Evolutionary conservation across 2,797 vertebrate species (phyloP).

Genomic region (Phoxinus dragarum): DNA sequence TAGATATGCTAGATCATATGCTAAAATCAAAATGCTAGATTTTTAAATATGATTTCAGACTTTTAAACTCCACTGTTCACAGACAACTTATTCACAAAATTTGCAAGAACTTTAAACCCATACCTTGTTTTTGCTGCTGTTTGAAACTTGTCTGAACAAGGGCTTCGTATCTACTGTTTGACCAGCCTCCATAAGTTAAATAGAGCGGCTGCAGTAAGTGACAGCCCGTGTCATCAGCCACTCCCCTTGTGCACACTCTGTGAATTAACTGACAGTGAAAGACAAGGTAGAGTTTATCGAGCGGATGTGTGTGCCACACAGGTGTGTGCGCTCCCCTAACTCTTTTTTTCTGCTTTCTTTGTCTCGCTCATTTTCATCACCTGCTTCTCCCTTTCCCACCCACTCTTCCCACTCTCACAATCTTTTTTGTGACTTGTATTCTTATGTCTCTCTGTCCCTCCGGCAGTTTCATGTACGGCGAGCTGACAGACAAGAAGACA

Average conservation of each 20-base stretch:
- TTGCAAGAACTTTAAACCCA: neutral
- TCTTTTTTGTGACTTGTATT: slow-evolving; percentile 4
- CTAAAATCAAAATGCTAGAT: neutral
- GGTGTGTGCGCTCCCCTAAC: slow-evolving; percentile 49
- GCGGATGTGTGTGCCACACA: slow-evolving; percentile 52
- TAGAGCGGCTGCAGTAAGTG: slow-evolving; percentile 37
- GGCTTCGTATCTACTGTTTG: slow-evolving; percentile 44
- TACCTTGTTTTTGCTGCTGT: neutral
- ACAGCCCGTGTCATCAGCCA: slow-evolving; percentile 55
- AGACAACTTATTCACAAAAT: neutral
- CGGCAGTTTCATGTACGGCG: slow-evolving; percentile 96
- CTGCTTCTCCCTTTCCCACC: slow-evolving; percentile 66
- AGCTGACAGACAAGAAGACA: slow-evolving; percentile 95
- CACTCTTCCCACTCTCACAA: slow-evolving; percentile 68
- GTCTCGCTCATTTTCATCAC: slow-evolving; percentile 32
- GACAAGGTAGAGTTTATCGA: slow-evolving; percentile 47
- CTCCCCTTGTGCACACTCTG: slow-evolving; percentile 33
- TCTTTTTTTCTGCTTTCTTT: slow-evolving; percentile 53
- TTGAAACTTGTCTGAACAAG: neutral
- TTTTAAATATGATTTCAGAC: neutral
- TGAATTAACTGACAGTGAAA: slow-evolving; percentile 62
- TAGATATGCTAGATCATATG: too few species aligned
- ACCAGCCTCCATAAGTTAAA: slow-evolving; percentile 45
- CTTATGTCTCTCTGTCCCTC: slow-evolving; percentile 4
- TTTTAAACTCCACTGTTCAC: neutral